Percentiles rank a stretch among this genome's conserved stretches.
These are phyloP conservation scores for Gallinago undulata DNA, from an alignment of 2,113 vertebrate genomes.

Conservation along the genomic window DNA sequence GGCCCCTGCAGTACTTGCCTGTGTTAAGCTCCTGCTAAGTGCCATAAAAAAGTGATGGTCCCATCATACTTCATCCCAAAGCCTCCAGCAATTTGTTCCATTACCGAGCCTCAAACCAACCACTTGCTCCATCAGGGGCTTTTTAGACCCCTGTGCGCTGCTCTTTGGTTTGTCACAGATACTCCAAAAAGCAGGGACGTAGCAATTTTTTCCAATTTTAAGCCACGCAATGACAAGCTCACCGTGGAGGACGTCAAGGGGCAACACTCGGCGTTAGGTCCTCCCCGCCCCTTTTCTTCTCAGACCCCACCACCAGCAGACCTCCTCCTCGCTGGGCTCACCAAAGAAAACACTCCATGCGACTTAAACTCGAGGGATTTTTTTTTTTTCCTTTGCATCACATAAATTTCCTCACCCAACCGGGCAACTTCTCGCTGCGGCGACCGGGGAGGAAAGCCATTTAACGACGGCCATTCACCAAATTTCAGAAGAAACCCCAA, in stretches of 20 bases:
- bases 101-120: neutral
- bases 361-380: neutral
- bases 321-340: neutral
- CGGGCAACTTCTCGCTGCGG: neutral
- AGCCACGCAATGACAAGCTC: neutral
- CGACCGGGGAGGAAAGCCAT: accelerated
- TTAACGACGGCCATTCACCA: neutral
- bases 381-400: neutral
- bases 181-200: neutral
- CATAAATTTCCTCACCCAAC: neutral
- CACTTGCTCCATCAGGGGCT: neutral
- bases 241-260: neutral
- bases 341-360: neutral
- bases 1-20: neutral
- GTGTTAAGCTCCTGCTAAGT: neutral
- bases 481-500: neutral
- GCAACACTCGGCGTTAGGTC: neutral
- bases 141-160: neutral
- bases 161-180: neutral
- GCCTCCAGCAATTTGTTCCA: neutral
- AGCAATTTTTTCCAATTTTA: accelerated
- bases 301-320: neutral
- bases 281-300: neutral
- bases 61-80: neutral
- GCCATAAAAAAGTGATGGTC: neutral